Conservation (phyloP, 1,140 invertebrate genomes). For the Anastatus disparis region DNA sequence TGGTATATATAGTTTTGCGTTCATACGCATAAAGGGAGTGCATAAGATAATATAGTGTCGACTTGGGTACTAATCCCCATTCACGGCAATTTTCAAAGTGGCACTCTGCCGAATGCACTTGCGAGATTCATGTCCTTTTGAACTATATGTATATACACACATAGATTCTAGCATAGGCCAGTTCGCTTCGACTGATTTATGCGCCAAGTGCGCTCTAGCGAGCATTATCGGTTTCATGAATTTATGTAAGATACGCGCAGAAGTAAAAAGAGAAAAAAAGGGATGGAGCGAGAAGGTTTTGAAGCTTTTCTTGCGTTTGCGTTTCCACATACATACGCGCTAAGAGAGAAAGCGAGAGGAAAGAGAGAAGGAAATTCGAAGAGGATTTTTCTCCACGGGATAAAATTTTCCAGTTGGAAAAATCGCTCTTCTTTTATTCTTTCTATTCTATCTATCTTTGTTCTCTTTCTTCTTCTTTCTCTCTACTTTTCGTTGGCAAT, state of each 20-base stretch:
- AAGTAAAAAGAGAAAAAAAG: no score
- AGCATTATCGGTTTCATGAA: conserved; percentile 38
- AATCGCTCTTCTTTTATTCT: conserved; percentile 1
- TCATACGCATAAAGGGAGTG: no score
- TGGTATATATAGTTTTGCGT: no score
- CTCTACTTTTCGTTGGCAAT: no score
- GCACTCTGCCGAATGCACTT: conserved; percentile 27
- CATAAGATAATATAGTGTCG: background rate
- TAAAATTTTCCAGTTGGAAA: conserved; percentile 27
- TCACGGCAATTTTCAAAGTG: conserved; percentile 33
- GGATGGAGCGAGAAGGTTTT: no score
- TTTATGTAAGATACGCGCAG: conserved; percentile 38
- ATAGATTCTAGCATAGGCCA: background rate
- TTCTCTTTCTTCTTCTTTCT: no score
- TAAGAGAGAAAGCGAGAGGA: no score
- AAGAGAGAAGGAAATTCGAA: conserved; percentile 18
- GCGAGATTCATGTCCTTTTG: conserved; percentile 12
- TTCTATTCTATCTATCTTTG: no score
- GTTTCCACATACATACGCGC: background rate
- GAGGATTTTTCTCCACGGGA: conserved; percentile 22
- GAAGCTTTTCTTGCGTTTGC: background rate
- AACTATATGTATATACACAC: background rate
- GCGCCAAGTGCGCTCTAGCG: conserved; percentile 25
- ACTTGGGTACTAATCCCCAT: conserved; percentile 1
- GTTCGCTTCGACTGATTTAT: conserved; percentile 13